Evolutionary conservation across 2,797 vertebrate genomes (phyloP), one percentile per base, ranked within the genome.

Genomic region (Hippoglossus hippoglossus): DNA sequence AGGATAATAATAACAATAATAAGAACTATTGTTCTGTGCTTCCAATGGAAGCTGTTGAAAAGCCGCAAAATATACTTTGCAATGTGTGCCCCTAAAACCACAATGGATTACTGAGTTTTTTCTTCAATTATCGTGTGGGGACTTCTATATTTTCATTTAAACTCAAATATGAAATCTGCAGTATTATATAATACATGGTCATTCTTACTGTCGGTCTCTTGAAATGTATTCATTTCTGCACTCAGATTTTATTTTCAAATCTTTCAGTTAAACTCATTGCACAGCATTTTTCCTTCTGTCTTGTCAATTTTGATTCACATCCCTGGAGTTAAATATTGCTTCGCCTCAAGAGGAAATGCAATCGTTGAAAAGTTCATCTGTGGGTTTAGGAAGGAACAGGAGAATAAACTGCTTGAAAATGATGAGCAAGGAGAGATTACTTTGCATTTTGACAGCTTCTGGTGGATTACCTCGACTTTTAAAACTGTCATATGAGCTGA

Each of bases 361-460:
- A 53, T n/a, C 26, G 62, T 54, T 69, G 53, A 77, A 72, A 73
- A 75, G 25, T 71, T 75, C 4, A 51, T 83, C 51, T 67, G 2
- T 66, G 62, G 55, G 67, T 73, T 59, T 36, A 72, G 25, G 12
- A 57, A 51, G 0, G 11, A 82, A 55, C 60, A 1, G 1, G 51
- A 77, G 55, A 81, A 79, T 72, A 56, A 73, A 82, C 22, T 18
- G 41, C 54, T 67, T 58, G 44, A 78, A 63, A 63, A 65, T 1
- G 19, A 69, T n/a, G 44, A 73, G 56, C 53, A 65, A 74, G 44
- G 73, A 64, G 53, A 76, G 58, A 81, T 79, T 69, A 71, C 54
- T 75, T 78, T 80, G 54, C 41, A 67, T 77, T 82, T 73, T 67
- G 76, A 81, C 80, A 76, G 49, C n/a, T 73, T 80, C 75, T 70